Evolutionary conservation across 2,113 vertebrate genomes (phyloP).

Genomic region (Syngnathus scovelli): DNA sequence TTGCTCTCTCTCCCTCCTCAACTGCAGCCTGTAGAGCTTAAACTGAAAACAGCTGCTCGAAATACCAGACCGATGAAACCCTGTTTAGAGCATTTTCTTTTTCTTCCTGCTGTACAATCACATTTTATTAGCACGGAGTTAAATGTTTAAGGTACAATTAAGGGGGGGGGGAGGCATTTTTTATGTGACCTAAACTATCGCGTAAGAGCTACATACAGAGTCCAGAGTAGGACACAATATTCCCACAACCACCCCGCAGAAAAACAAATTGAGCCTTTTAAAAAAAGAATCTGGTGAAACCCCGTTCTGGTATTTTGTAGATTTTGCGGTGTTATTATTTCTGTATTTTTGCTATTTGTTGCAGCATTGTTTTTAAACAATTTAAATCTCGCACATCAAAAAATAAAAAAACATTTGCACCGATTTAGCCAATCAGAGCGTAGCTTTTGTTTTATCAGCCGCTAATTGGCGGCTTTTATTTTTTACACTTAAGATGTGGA

Average conservation of each 20-base stretch:
- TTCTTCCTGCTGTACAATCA: slow-evolving; percentile 67
- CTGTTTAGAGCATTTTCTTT: slow-evolving; percentile 61
- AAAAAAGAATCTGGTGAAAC: background rate
- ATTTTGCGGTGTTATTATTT: too few relatives aligned
- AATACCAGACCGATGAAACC: slow-evolving; percentile 81
- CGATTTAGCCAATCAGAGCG: too few relatives aligned
- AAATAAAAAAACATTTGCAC: too few relatives aligned
- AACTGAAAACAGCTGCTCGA: slow-evolving; percentile 80
- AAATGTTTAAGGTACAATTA: slow-evolving; percentile 71
- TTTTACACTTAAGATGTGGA: too few relatives aligned
- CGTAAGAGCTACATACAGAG: slow-evolving; percentile 38
- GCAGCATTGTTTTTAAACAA: too few relatives aligned
- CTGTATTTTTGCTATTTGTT: too few relatives aligned
- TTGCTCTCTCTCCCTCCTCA: slow-evolving; percentile 37
- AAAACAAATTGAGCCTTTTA: slow-evolving; percentile 12
- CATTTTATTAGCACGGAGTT: slow-evolving; percentile 73
- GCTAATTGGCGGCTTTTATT: too few relatives aligned
- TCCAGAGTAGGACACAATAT: slow-evolving; percentile 7
- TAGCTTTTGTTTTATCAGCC: too few relatives aligned
- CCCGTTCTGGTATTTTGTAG: too few relatives aligned
- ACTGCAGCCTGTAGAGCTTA: slow-evolving; percentile 66
- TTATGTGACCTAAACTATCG: slow-evolving; percentile 60
- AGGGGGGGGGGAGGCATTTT: slow-evolving; percentile 60
- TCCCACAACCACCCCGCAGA: background rate
- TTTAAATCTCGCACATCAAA: too few relatives aligned